Evolutionary conservation across 2,113 vertebrate genomes (phyloP).

Genomic region (Prunella himalayana): DNA sequence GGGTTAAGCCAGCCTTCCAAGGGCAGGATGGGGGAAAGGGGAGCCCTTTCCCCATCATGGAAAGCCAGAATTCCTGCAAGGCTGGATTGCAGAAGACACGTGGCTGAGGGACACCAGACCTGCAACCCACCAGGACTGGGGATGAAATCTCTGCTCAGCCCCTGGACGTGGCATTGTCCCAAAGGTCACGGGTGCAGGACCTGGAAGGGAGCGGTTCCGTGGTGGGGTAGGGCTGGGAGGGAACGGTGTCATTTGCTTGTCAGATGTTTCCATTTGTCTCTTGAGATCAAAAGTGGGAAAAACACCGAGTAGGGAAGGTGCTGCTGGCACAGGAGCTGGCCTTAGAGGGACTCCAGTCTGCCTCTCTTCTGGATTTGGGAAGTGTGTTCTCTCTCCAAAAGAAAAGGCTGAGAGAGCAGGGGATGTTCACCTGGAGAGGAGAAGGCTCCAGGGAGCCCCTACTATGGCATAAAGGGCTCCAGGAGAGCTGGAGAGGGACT

Average conservation of each 20-base stretch:
- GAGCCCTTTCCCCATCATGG: neutral
- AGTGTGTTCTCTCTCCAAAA: rapidly evolving
- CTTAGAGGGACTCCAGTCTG: neutral
- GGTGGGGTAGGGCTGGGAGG: neutral
- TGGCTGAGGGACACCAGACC: neutral
- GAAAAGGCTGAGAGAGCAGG: neutral
- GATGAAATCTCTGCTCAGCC: neutral
- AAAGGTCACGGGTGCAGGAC: neutral
- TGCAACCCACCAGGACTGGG: rapidly evolving
- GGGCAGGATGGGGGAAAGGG: neutral
- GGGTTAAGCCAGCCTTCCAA: neutral
- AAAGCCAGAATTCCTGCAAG: neutral
- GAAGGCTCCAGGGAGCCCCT: neutral
- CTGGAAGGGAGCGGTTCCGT: neutral
- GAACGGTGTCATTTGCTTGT: neutral
- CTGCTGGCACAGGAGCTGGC: neutral
- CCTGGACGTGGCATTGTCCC: rapidly evolving
- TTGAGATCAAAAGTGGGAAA: constrained; percentile 36
- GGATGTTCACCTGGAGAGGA: neutral
- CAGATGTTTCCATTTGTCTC: neutral
- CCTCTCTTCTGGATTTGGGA: neutral
- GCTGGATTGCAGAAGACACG: rapidly evolving
- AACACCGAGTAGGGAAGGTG: neutral
- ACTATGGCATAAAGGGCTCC: neutral
- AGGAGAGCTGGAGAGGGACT: neutral